Evolutionary conservation across 2,797 vertebrate species (phyloP), one percentile per base, ranked within the genome.

Genomic region (Mionectes olivaceus): DNA sequence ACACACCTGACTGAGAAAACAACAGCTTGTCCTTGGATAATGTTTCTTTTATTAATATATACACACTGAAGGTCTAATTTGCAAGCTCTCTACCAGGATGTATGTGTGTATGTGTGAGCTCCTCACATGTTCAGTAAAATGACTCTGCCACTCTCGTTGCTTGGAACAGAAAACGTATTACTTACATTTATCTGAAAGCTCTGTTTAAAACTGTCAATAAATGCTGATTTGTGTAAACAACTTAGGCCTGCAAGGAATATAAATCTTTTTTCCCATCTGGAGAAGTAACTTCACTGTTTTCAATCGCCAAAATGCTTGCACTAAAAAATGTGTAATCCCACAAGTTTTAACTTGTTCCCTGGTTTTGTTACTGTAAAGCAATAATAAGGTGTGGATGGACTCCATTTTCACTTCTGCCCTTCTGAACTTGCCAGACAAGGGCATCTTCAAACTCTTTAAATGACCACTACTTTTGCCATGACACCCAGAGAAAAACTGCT

Each of bases 1-100:
- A 97, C 95, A 90, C 67, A 90, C 93, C 93, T 97, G 75, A 92
- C 70, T 83, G 85, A 95, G 75, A 94, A 97, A 97, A 88, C 89
- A 97, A 57, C 74, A 96, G 69, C 79, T 91, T 93, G 90, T 91
- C 93, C 96, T 96, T 93, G 92, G 50, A 84, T 87, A n/a, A 56
- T 95, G 69, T 96, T 96, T 96, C 73, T 93, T 94, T 89, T 84
- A 92, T 91, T 91, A 76, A 69, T 67, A 93, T 77, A 78, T 87
- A 79, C 28, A 82, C 35, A 55, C 23, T 73, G 41, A 93, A 91
- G 50, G 69, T 95, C 70, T 96, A 94, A 96, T 93, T 65, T 96
- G 85, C 60, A 75, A 76, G 22, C 16, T 60, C 30, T 69, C 41
- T 96, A 68, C 56, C 60, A 82, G 69, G 41, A 67, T 76, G 7